Percentiles rank a stretch among this genome's conserved stretches.
These are phyloP conservation scores for Oxygymnocypris stewartii DNA, from an alignment of 2,113 vertebrate genomes.

Conservation along the genomic window DNA sequence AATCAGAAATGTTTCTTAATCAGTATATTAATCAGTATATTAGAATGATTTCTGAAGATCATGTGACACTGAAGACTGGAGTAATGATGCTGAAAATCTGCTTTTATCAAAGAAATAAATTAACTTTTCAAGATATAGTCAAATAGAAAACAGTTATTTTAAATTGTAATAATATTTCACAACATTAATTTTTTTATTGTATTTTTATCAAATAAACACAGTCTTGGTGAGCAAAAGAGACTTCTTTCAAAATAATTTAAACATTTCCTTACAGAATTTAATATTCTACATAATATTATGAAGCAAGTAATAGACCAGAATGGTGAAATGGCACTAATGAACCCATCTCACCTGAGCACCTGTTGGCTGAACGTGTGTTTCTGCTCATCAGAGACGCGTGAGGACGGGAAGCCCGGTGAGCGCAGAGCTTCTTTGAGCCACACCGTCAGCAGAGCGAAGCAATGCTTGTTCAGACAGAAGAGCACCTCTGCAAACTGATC, in stretches of 20 bases:
- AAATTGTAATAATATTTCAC: neutral
- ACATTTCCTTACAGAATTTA: too few species aligned
- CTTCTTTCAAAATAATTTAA: too few species aligned
- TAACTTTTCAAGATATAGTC: neutral
- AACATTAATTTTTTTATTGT: too few species aligned
- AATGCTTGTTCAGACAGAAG: conserved; percentile 95
- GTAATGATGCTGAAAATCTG: neutral
- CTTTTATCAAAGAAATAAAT: neutral
- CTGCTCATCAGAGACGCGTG: conserved; percentile 86
- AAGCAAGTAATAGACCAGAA: too few species aligned
- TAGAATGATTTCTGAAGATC: neutral
- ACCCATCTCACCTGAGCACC: conserved; percentile 86
- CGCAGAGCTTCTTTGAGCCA: conserved; percentile 96
- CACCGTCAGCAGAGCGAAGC: conserved; percentile 87
- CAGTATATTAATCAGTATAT: neutral
- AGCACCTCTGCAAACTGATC: conserved; percentile 96
- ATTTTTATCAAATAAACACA: neutral
- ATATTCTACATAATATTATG: too few species aligned
- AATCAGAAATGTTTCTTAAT: neutral
- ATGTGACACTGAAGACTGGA: neutral
- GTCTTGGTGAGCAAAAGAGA: too few species aligned
- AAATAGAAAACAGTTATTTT: too few species aligned
- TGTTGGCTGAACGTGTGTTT: conserved; percentile 96
- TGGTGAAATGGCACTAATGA: neutral
- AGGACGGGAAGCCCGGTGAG: conserved; percentile 88